phyloP scores from a whole-genome alignment of 2,797 vertebrate genomes.

The Sebastes trivittatus region DNA sequence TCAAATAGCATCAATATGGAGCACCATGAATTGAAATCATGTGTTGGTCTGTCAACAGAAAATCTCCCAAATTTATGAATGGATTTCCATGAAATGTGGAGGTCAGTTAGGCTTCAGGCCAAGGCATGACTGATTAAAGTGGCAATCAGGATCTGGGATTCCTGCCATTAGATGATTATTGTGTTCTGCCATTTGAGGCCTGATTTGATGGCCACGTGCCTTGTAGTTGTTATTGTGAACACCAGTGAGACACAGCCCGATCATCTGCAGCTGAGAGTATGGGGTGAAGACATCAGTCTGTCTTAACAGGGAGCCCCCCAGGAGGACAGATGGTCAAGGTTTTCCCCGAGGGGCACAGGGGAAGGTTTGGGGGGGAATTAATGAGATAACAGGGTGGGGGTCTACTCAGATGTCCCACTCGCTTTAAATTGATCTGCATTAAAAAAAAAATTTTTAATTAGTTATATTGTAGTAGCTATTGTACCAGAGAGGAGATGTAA shows the following conservation, averaged over 20 bases:
- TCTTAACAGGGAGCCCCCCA: conserved; percentile 22
- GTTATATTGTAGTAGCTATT: too few species aligned
- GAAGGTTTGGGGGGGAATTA: not conserved
- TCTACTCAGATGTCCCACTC: not conserved
- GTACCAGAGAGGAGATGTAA: too few species aligned
- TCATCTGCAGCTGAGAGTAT: not conserved
- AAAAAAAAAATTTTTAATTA: too few species aligned
- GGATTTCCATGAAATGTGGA: conserved; percentile 19
- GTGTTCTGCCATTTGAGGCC: conserved; percentile 8
- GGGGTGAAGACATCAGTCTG: not conserved
- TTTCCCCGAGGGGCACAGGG: conserved; percentile 27
- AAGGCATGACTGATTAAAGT: conserved; percentile 38
- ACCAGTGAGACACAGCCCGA: not conserved
- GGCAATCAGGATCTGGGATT: conserved; percentile 35
- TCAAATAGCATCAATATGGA: not conserved
- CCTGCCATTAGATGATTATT: conserved; percentile 58
- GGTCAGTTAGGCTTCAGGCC: conserved; percentile 16
- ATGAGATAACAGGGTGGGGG: conserved; percentile 4
- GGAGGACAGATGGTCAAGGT: conserved; percentile 55
- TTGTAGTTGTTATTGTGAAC: conserved; percentile 1
- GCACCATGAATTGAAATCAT: not conserved
- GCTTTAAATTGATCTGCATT: not conserved
- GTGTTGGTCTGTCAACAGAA: not conserved
- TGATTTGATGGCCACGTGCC: conserved; percentile 36
- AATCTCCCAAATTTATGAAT: conserved; percentile 11